Evolutionary conservation across 2,888 invertebrate genomes (phyloP), one percentile per base, ranked within the genome.

Genomic region (Criorhina ranunculi): DNA sequence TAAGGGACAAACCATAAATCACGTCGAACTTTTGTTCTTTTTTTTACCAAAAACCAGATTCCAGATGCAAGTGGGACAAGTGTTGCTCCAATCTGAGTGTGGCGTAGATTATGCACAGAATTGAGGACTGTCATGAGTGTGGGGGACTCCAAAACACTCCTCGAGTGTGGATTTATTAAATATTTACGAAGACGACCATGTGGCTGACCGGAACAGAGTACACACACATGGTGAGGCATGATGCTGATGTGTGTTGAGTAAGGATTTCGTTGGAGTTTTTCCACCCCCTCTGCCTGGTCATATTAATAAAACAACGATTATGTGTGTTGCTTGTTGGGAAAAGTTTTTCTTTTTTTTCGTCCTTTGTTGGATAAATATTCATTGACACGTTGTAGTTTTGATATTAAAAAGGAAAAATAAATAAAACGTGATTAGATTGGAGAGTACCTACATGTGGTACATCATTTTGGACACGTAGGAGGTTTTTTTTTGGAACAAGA

Each of bases 291-390:
- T 60, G 49, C 46, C 62, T 53, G 31, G 37, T 35, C 42, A 37
- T 64, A 80, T 80, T 80, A 85, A 85, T 85, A 85, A 85, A 85
- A 85, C 62, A 75, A 49, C 59, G 85, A 85, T 85, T 85, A 85
- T 85, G 80, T 64, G 64, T 75, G 69, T 70, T 85, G 62, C 75
- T 64, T 24, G 24, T 24, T 24, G 24, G 24, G 37, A 53, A 75
- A 64, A 79, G 8, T 42, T 59, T 35, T 73, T 76, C n/a, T 66
- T 37, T 33, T 31, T 9, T 40, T 60, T 57, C 17, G 9, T 42
- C 57, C 69, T 33, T 40, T 12, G 49, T 31, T 24, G 33, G 15
- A 62, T 78, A 66, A 78, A 78, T 72, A 83, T 79, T 79, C 79
- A 83, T 83, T 73, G 79, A 59, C 82, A 83, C 78, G 72, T 73